Percentiles rank a stretch among this genome's conserved stretches.
These are phyloP conservation scores for Neodiprion lecontei DNA, from an alignment of 1,140 invertebrate genomes.

Conservation along the genomic window DNA sequence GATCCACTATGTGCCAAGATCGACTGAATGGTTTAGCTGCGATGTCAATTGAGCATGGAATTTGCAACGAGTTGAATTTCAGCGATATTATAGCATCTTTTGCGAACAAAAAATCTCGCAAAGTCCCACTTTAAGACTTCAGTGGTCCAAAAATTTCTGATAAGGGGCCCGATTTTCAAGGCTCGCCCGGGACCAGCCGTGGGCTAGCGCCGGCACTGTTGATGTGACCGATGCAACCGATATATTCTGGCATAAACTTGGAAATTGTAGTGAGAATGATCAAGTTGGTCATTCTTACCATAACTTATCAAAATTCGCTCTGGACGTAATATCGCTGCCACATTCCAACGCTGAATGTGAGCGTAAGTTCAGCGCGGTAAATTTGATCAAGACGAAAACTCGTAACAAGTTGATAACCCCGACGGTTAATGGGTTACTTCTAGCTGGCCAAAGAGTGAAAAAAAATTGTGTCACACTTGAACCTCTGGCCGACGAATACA, in stretches of 20 bases:
- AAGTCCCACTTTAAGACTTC: too few relatives aligned
- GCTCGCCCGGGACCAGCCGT: too few relatives aligned
- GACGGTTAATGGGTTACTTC: slow-evolving; percentile 26
- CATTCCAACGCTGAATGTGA: slow-evolving; percentile 30
- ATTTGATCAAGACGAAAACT: slow-evolving; percentile 29
- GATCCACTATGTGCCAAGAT: too few relatives aligned
- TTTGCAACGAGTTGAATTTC: too few relatives aligned
- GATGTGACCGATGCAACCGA: slow-evolving; percentile 21
- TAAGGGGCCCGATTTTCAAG: too few relatives aligned
- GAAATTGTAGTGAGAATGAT: slow-evolving; percentile 23
- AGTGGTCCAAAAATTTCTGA: too few relatives aligned
- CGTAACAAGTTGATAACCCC: slow-evolving; percentile 26
- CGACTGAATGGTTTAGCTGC: too few relatives aligned
- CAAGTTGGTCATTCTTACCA: slow-evolving; percentile 25
- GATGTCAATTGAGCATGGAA: too few relatives aligned
- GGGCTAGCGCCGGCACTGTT: too few relatives aligned
- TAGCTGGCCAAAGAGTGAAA: slow-evolving; percentile 26
- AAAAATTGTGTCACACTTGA: slow-evolving; percentile 26
- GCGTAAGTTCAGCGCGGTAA: slow-evolving; percentile 24
- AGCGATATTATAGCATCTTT: too few relatives aligned
- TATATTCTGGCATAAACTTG: slow-evolving; percentile 28
- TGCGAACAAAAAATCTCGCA: too few relatives aligned
- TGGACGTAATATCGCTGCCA: slow-evolving; percentile 29
- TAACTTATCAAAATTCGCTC: slow-evolving; percentile 30
- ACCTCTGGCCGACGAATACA: slow-evolving; percentile 25